A percentile compares a stretch with the other conserved stretches of the same genome.
Conservation (phyloP, 2,888 invertebrate genomes). For the Orthosia gothica region DNA sequence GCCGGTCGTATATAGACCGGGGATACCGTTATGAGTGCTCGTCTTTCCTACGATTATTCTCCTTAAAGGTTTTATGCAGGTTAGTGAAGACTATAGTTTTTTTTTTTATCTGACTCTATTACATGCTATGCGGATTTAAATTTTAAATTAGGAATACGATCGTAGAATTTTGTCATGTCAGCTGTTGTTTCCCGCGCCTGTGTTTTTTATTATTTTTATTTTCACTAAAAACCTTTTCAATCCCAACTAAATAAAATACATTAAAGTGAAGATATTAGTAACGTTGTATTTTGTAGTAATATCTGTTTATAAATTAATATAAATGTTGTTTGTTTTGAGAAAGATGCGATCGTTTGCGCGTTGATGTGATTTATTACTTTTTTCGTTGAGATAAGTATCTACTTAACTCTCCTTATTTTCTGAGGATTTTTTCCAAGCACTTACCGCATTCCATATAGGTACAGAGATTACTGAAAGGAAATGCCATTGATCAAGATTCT, state of each 20-base stretch:
- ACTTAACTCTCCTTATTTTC: too few species aligned
- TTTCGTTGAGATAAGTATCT: too few species aligned
- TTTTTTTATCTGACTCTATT: slow-evolving; percentile 3
- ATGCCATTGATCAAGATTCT: neutral
- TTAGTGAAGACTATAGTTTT: slow-evolving; percentile 45
- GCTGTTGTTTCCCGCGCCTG: slow-evolving; percentile 54
- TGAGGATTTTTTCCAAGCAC: neutral
- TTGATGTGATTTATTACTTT: neutral
- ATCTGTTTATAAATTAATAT: neutral
- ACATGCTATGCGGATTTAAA: neutral
- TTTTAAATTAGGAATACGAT: slow-evolving; percentile 21
- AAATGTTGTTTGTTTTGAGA: neutral
- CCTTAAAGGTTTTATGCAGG: slow-evolving; percentile 60
- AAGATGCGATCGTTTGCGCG: neutral
- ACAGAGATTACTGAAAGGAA: neutral
- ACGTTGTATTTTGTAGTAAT: neutral
- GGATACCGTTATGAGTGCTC: slow-evolving; percentile 65
- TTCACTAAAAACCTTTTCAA: neutral
- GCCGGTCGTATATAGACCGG: slow-evolving; percentile 74
- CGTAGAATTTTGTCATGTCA: neutral
- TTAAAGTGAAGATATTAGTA: neutral
- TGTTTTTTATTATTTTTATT: slow-evolving; percentile 4
- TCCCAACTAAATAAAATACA: neutral
- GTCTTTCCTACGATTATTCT: slow-evolving; percentile 55
- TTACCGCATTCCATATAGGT: neutral